Evolutionary conservation across 2,888 invertebrate genomes (phyloP).

Genomic region (Homarus gammarus): DNA sequence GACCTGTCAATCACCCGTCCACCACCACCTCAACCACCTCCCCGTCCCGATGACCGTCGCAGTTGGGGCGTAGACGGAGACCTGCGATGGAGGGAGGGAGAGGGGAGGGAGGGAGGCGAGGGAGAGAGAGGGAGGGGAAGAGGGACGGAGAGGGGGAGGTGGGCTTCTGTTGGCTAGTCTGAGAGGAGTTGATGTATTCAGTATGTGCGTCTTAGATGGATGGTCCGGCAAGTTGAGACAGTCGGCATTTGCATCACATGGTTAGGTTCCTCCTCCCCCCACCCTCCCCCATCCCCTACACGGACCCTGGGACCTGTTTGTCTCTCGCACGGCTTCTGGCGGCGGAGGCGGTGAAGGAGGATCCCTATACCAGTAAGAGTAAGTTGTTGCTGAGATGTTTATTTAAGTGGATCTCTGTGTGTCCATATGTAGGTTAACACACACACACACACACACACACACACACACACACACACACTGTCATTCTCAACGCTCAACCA

Average conservation of each 20-base stretch:
- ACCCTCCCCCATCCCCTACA: too few species aligned
- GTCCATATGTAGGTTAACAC: too few species aligned
- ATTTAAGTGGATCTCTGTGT: too few species aligned
- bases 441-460: background rate
- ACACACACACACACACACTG: background rate
- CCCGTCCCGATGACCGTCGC: background rate
- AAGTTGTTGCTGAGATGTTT: too few species aligned
- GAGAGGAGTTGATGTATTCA: background rate
- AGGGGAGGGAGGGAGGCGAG: background rate
- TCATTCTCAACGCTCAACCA: too few species aligned
- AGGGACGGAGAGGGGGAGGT: background rate
- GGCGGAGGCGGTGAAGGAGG: background rate
- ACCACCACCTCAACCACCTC: too few species aligned
- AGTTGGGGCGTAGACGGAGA: background rate
- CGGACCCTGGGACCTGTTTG: conserved; percentile 3
- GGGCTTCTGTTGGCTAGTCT: background rate
- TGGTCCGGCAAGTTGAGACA: conserved; percentile 22
- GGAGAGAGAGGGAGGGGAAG: background rate
- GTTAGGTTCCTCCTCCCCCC: too few species aligned
- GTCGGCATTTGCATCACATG: conserved; percentile 36
- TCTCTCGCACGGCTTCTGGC: background rate
- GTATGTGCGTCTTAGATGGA: conserved; percentile 13
- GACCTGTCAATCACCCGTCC: background rate
- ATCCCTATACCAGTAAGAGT: too few species aligned
- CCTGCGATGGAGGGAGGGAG: background rate